Base-by-base conservation (phyloP, 2,888 invertebrate species). In the Pyralis farinalis region DNA sequence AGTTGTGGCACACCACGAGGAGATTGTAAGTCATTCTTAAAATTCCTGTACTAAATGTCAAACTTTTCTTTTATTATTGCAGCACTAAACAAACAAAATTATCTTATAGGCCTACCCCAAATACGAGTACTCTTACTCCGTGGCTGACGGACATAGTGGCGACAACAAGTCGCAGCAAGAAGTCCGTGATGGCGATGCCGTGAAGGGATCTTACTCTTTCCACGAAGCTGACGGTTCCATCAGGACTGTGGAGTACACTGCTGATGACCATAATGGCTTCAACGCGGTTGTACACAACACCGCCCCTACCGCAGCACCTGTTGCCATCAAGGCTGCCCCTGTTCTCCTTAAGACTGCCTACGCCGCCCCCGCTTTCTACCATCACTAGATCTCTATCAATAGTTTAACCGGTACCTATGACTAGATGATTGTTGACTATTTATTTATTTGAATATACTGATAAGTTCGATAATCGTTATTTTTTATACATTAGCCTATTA, bases 91-190 rank as follows among this genome's bases (percentile, higher is more conserved):
- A 16, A 16, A 4, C 4, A 16, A 3, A 3, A 16, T 16, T 16
- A 16, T 16, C 16, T 49, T 35, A 2, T 55, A 85, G 81, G 71
- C 86, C 1, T 65, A 85, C 68, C 88, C 87, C 48, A 79, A 78
- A 58, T 88, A 87, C 69, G 83, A 90, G 57, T 91, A 79, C 80
- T 78, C 74, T 41, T 91, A 91, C 78, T 89, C 89, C 16, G 91
- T 91, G 1, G 79, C 88, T 49, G 91, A 91, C 63, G 73, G 83
- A 11, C 89, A 90, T 70, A 91, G 91, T 63, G 91, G 91, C 33
- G 91, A 91, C 76, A 80, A 87, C 71, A 90, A 91, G 74, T 78
- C 81, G 45, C 90, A 90, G 67, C 85, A 89, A 47, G 91, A 91
- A 63, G 56, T 63, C 45, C 80, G 86, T 49, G 90, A 90, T 53